Evolutionary conservation across 2,797 vertebrate species (phyloP), one percentile per base, ranked within the genome.

Genomic region (Aratinga solstitialis): DNA sequence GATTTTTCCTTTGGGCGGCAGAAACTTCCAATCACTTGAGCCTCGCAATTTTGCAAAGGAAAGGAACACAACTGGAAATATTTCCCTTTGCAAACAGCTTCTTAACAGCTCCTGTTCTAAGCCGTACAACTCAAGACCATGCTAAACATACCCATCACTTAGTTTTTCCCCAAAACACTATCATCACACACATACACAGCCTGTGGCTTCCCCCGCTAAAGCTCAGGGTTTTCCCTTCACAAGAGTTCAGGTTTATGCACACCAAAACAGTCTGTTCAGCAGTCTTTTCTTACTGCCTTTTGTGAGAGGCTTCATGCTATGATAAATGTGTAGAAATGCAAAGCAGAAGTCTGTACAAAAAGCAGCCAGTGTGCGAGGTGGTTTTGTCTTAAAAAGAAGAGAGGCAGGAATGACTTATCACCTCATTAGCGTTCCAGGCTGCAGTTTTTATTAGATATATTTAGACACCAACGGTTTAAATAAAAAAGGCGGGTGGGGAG

Each of bases 261-360:
- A 3, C 65, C 48, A 81, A 72, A 89, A 43, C 0, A 9, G 21
- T 59, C 81, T 27, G 65, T 68, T 80, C 61, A 84, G 75, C 47
- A 66, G 76, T 7, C 88, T 78, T 88, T 88, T 93, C 89, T 92
- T 45, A 42, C 68, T 36, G 61, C 75, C 92, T 79, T 94, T 96
- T 89, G 92, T 91, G 81, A 81, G 84, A 85, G 58, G 48, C 62
- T 94, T 93, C 89, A 87, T 11, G 73, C 79, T 48, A 78, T 47
- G 68, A 94, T 72, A 84, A 66, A 95, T 62, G 91, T 61, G 88
- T 66, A 83, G 89, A 94, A 93, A 94, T 87, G 89, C 92, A 93
- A 95, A 97, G 91, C 93, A 92, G 61, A 87, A 89, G 62, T 68
- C 68, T 16, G 4, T 6, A 87, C 67, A 93, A 81, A 95, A 82